A percentile compares a stretch with the other conserved stretches of the same genome.
Conservation (phyloP, 2,797 vertebrate genomes). For the Sebastes matsubarae region DNA sequence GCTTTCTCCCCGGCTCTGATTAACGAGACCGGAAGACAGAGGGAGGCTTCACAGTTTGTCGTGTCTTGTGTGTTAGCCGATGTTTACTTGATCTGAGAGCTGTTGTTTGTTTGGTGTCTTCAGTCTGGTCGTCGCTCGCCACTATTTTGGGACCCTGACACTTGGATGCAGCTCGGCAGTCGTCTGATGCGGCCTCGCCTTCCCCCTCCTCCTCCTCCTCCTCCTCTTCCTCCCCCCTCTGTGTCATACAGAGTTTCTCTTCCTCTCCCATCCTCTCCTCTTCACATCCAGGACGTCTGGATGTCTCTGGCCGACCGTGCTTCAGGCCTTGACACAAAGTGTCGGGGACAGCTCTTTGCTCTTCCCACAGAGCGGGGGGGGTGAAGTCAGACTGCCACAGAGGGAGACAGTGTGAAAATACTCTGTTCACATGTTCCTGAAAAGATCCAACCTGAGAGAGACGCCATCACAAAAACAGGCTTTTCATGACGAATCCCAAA, state of each 20-base stretch:
- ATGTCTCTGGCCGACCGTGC: constrained; percentile 42
- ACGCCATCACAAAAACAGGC: neutral
- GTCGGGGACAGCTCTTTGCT: constrained; percentile 67
- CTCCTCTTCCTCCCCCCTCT: neutral
- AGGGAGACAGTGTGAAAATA: constrained; percentile 47
- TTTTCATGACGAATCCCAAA: neutral
- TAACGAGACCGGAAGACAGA: constrained; percentile 70
- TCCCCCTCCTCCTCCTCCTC: neutral
- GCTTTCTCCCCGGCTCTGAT: constrained; percentile 68
- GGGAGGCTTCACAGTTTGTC: constrained; percentile 71
- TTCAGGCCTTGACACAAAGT: constrained; percentile 69
- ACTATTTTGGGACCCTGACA: constrained; percentile 79
- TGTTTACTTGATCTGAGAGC: constrained; percentile 79
- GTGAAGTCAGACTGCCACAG: constrained; percentile 22
- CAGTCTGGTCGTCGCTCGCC: constrained; percentile 69
- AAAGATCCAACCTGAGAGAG: constrained; percentile 36
- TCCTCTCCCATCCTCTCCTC: constrained; percentile 31
- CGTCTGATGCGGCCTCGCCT: constrained; percentile 68
- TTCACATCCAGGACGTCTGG: constrained; percentile 62
- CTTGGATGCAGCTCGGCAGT: constrained; percentile 59
- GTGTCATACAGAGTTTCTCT: constrained; percentile 59
- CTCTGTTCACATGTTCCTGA: constrained; percentile 49
- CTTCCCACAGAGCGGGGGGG: constrained; percentile 33
- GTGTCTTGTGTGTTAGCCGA: constrained; percentile 60
- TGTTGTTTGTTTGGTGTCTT: constrained; percentile 83